Base-by-base conservation (phyloP, 2,888 invertebrate genomes). In the Silvanus unidentatus region DNA sequence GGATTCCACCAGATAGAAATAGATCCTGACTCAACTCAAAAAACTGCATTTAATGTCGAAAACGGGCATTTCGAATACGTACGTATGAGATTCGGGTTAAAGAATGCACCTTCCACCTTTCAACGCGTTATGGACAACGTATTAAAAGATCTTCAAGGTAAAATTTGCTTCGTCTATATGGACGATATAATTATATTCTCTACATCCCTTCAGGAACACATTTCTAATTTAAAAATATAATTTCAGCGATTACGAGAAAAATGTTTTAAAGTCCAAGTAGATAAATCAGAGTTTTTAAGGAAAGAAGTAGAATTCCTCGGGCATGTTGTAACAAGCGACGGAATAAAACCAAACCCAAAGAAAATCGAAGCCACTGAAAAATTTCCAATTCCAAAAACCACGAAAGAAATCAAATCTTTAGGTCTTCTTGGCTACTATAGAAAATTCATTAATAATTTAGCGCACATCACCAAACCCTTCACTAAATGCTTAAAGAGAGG, bases 101-200 rank as follows among this genome's bases (percentile, higher is more conserved):
- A 57, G 43, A 58, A 57, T 29, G 58, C 60, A 2, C 60, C 59
- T 1, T 38, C 29, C 8, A 40, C 40, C 13, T 40, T 40, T 30
- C 40, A 40, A 12, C 4, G 40, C 2, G 32, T 30, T 9, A 40
- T 40, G 40, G 40, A 40, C 30, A 32, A 16, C 27, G 39, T 39
- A 22, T 50, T 63, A 63, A 16, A 64, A 78, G 79, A 52, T 83
- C 82, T 59, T 82, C 80, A 60, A 72, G 43, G 44, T 15, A 40
- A 41, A 46, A 34, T 41, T 15, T 47, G 47, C 40, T 35, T 49
- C n/a, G 43, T 45, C 9, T 48, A 48, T 42, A 45, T 49, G 42
- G 44, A 49, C 16, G 49, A 47, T 30, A 36, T 47, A 2, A 29
- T 49, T 2, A 42, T 49, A 37, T 45, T 39, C 40, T 50, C 43